These are phyloP conservation scores for Dryomyza anilis DNA, from an alignment of 2,888 invertebrate genomes.

Conservation along the genomic window DNA sequence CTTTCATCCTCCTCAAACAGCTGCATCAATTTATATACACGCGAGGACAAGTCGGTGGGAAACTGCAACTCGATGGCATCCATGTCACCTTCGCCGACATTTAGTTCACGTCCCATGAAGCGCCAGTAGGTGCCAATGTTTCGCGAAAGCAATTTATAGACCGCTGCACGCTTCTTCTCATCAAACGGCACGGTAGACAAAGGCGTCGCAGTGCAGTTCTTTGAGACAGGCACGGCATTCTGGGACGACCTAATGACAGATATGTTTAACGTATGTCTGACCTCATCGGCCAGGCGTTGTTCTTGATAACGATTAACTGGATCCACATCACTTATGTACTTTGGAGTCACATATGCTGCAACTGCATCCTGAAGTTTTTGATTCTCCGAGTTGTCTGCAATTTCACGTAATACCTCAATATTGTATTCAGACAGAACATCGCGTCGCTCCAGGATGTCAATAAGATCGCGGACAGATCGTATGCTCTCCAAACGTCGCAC, in stretches of 20 bases:
- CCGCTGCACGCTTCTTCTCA: constrained; percentile 46
- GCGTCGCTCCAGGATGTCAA: constrained; percentile 51
- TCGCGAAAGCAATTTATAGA: constrained; percentile 49
- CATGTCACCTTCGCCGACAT: constrained; percentile 51
- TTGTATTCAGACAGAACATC: constrained; percentile 48
- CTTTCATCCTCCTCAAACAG: constrained; percentile 53
- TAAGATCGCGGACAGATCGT: constrained; percentile 40
- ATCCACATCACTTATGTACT: constrained; percentile 1
- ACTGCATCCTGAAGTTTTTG: constrained; percentile 37
- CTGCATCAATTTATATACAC: constrained; percentile 48
- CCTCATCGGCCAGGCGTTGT: constrained; percentile 42
- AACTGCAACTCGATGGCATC: constrained; percentile 50
- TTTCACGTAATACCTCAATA: constrained; percentile 40
- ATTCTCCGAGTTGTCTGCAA: constrained; percentile 32
- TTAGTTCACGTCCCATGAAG: constrained; percentile 49
- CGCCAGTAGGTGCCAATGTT: constrained; percentile 57
- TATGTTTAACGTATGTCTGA: constrained; percentile 39
- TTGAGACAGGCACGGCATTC: too few relatives aligned
- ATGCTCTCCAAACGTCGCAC: constrained; percentile 45
- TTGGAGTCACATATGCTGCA: constrained; percentile 34
- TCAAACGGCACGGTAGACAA: constrained; percentile 31
- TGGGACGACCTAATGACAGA: background rate
- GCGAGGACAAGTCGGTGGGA: constrained; percentile 48
- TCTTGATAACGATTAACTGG: constrained; percentile 43
- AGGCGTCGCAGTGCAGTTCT: background rate